Evolutionary conservation across 1,140 invertebrate genomes (phyloP).

Genomic region (Rhopalosiphum padi): DNA sequence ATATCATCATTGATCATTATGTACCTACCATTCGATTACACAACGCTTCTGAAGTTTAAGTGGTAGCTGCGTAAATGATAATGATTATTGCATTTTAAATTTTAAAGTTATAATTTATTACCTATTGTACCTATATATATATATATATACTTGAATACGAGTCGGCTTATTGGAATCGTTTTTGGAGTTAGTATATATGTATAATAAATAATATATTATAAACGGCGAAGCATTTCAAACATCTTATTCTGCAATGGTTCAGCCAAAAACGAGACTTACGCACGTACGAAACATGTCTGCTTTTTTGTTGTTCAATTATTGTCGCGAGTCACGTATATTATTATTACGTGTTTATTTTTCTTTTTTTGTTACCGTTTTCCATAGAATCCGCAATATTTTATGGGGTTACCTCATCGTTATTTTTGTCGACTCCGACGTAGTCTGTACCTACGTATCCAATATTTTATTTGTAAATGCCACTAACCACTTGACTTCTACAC

Average conservation of each 20-base stretch:
- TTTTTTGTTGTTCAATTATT: slow-evolving; percentile 8
- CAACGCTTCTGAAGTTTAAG: not conserved
- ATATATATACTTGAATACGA: too few relatives aligned
- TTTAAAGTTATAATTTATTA: not conserved
- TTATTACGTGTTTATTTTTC: not conserved
- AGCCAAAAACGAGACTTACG: not conserved
- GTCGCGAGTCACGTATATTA: not conserved
- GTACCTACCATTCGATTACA: not conserved
- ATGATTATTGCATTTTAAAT: not conserved
- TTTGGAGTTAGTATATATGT: too few relatives aligned
- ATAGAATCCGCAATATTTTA: not conserved
- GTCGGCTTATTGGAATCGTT: too few relatives aligned
- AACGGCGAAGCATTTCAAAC: not conserved
- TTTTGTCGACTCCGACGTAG: not conserved
- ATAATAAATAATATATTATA: too few relatives aligned
- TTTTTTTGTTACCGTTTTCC: not conserved
- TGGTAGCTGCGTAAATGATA: not conserved
- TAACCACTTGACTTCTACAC: not conserved
- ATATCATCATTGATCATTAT: not conserved
- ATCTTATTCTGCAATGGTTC: not conserved
- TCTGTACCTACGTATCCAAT: not conserved
- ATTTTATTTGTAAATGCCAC: not conserved
- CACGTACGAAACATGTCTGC: not conserved
- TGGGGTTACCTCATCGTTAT: not conserved
- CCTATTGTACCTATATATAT: not conserved